These are phyloP conservation scores for Odobenus rosmarus DNA, from an alignment of 2,113 vertebrate genomes.

Conservation along the genomic window DNA sequence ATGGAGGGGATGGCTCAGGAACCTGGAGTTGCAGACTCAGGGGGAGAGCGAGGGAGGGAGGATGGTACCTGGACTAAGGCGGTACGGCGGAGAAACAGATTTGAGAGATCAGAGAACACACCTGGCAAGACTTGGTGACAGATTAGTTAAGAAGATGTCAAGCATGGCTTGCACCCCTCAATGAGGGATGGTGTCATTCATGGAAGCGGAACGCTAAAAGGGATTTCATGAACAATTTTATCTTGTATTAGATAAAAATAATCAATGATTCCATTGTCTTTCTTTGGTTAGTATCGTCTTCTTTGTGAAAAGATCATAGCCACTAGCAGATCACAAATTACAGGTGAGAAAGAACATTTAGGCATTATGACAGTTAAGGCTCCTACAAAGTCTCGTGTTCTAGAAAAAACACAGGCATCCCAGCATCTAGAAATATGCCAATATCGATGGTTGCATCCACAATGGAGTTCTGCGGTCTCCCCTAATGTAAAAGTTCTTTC, in stretches of 20 bases:
- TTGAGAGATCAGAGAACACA: neutral
- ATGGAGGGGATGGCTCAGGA: neutral
- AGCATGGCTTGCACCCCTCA: neutral
- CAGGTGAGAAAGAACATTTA: neutral
- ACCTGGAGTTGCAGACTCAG: neutral
- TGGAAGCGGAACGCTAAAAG: neutral
- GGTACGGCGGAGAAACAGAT: neutral
- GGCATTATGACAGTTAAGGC: neutral
- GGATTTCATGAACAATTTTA: neutral
- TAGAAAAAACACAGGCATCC: neutral
- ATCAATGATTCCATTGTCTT: neutral
- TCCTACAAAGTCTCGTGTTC: neutral
- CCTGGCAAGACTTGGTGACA: neutral
- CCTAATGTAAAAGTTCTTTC: neutral
- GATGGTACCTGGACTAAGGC: neutral
- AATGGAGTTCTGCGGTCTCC: neutral
- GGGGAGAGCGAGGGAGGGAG: neutral
- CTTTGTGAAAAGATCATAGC: neutral
- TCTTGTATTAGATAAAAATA: neutral
- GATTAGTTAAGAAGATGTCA: neutral
- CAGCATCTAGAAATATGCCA: neutral
- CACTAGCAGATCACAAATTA: neutral
- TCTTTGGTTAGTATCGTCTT: neutral
- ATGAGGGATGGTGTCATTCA: neutral
- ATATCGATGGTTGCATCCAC: fast-evolving